These are phyloP conservation scores for Mungos mungo DNA, from an alignment of 2,113 vertebrate genomes.

Conservation along the genomic window DNA sequence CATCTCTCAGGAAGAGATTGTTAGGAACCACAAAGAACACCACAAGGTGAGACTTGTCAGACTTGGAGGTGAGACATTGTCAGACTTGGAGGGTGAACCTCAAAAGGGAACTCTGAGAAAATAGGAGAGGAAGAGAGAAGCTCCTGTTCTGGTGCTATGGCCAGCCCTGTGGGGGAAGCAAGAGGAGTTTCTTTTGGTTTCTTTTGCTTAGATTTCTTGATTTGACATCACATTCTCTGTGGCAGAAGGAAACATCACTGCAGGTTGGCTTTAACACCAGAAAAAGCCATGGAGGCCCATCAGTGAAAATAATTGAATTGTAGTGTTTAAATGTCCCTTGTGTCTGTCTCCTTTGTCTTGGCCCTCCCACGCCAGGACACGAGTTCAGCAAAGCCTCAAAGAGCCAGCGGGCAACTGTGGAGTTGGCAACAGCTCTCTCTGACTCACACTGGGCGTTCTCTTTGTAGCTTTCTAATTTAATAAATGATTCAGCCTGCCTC, in stretches of 20 bases:
- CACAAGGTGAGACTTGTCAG: neutral
- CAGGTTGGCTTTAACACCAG: neutral
- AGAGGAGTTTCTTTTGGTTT: neutral
- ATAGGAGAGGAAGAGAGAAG: neutral
- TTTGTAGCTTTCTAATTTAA: constrained; percentile 46
- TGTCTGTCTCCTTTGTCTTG: neutral
- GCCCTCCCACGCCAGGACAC: neutral
- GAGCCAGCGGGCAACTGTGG: neutral
- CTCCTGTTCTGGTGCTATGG: neutral
- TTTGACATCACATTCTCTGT: neutral
- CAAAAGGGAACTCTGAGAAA: no score
- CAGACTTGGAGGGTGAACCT: neutral
- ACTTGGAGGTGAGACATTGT: neutral
- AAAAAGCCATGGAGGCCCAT: neutral
- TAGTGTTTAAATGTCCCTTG: neutral
- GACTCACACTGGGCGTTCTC: constrained; percentile 59
- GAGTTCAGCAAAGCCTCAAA: neutral
- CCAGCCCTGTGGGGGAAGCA: neutral
- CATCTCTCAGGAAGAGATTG: neutral
- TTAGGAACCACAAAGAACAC: neutral
- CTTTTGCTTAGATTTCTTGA: neutral
- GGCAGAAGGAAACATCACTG: neutral
- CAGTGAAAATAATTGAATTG: neutral
- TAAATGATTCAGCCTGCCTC: constrained; percentile 60
- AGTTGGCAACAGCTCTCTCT: neutral